Conservation (phyloP, 2,113 vertebrate genomes). For the Columba livia region DNA sequence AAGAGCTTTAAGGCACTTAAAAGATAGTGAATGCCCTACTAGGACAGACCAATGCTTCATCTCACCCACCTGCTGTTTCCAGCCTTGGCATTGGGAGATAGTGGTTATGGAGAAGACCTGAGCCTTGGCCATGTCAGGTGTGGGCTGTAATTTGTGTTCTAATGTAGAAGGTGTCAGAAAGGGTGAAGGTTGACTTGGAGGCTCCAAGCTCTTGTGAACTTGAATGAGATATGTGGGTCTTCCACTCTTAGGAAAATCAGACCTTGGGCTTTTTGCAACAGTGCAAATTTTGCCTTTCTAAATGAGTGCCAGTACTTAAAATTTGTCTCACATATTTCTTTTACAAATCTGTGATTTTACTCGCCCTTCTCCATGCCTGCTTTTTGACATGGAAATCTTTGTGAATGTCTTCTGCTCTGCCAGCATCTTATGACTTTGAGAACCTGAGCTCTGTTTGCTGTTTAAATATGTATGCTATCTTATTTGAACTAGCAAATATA, state of each 20-base stretch:
- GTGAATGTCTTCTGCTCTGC: background rate
- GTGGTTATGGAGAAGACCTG: background rate
- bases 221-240: background rate
- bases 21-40: background rate
- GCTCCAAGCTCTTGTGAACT: background rate
- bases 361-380: background rate
- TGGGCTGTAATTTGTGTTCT: background rate
- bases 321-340: background rate
- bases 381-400: background rate
- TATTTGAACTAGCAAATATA: background rate
- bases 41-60: background rate
- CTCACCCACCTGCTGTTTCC: background rate
- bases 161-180: background rate
- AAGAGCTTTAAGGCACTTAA: background rate
- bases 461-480: background rate
- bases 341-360: background rate
- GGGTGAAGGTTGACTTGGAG: background rate
- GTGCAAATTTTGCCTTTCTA: background rate
- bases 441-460: background rate
- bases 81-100: rapidly evolving
- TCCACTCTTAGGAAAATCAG: background rate
- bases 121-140: rapidly evolving
- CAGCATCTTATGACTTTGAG: background rate
- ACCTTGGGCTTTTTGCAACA: background rate
- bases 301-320: background rate